Evolutionary conservation across 2,888 invertebrate species (phyloP).

Genomic region (Drosophila austrosaltans): DNA sequence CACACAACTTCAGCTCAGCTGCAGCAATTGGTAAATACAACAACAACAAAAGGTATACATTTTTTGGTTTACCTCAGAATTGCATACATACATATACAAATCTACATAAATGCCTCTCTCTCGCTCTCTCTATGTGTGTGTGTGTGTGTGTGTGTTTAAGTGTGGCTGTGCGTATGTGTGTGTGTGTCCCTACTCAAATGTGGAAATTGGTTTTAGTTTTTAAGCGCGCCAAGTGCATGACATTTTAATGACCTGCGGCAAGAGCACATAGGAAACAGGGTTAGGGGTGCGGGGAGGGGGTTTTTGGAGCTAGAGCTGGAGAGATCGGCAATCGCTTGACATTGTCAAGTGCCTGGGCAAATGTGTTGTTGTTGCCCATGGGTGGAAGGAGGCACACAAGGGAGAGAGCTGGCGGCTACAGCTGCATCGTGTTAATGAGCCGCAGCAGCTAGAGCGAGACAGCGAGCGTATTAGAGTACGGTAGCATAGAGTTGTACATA

Average conservation of each 20-base stretch:
- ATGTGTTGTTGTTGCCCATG: slow-evolving; percentile 5
- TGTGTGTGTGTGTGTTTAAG: slow-evolving; percentile 40
- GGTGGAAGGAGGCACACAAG: not conserved
- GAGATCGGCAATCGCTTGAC: slow-evolving; percentile 47
- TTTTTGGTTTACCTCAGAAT: slow-evolving; percentile 10
- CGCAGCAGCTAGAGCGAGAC: slow-evolving; percentile 12
- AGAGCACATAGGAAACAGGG: not conserved
- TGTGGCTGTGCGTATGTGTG: slow-evolving; percentile 20
- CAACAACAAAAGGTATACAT: slow-evolving; percentile 23
- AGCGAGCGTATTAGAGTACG: not conserved
- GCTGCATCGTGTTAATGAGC: slow-evolving; percentile 37
- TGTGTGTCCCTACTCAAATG: slow-evolving; percentile 42
- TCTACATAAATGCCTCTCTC: not conserved
- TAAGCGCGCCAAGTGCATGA: slow-evolving; percentile 71
- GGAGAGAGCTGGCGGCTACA: slow-evolving; percentile 1
- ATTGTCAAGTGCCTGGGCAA: slow-evolving; percentile 63
- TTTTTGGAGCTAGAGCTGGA: not conserved
- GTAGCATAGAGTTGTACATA: slow-evolving; percentile 1
- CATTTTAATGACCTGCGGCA: slow-evolving; percentile 64
- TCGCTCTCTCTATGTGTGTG: not conserved
- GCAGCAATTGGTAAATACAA: slow-evolving; percentile 13
- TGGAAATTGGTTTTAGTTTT: slow-evolving; percentile 67
- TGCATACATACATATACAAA: not conserved
- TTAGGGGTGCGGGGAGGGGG: not conserved
- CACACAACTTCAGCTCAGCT: slow-evolving; percentile 2